Evolutionary conservation across 2,797 vertebrate genomes (phyloP).

Genomic region (Urosaurus nigricauda): DNA sequence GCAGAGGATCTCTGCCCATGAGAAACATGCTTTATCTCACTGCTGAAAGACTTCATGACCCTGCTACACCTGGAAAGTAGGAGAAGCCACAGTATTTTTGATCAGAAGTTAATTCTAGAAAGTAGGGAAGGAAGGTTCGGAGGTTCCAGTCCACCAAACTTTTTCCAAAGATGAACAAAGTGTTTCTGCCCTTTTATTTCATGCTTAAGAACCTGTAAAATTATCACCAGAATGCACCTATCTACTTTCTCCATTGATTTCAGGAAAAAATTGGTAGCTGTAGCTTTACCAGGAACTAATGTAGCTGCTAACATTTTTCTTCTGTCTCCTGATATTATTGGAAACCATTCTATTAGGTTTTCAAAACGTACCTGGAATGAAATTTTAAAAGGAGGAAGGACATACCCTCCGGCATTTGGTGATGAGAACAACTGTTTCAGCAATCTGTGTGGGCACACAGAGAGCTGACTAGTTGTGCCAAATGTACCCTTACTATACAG

Average conservation of each 20-base stretch:
- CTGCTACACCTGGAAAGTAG: background rate
- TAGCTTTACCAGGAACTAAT: background rate
- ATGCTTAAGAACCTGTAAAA: background rate
- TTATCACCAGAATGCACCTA: background rate
- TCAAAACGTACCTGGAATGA: conserved; percentile 1
- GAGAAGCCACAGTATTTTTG: background rate
- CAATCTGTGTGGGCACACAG: background rate
- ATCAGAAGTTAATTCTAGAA: background rate
- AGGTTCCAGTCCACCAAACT: background rate
- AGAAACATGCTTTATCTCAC: background rate
- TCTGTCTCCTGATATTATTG: fast-evolving
- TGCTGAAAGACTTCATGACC: background rate
- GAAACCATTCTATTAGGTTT: conserved; percentile 16
- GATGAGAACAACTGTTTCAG: conserved; percentile 37
- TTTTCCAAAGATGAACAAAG: background rate
- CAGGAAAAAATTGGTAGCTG: background rate
- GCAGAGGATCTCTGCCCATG: background rate
- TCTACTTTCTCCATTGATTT: background rate
- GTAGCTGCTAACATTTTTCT: background rate
- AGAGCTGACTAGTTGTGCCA: background rate
- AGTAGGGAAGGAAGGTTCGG: background rate
- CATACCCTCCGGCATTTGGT: background rate
- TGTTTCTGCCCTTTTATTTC: background rate
- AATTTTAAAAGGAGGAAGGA: conserved; percentile 29
- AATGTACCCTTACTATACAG: background rate